Evolutionary conservation across 2,888 invertebrate genomes (phyloP).

Genomic region (Nomada flava): DNA sequence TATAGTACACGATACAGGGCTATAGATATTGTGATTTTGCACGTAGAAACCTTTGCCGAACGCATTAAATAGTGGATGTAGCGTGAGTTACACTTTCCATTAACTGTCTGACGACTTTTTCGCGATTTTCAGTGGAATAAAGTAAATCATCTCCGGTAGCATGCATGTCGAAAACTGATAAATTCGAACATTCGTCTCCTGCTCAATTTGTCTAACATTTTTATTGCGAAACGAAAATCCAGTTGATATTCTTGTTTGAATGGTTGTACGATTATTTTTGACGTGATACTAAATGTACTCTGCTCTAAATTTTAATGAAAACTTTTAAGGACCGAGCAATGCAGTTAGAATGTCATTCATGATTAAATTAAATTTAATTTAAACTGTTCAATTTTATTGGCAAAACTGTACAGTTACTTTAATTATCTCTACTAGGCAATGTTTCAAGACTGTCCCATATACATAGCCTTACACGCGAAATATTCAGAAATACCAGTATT

Average conservation of each 20-base stretch:
- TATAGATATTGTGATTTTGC: conserved; percentile 28
- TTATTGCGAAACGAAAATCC: neutral
- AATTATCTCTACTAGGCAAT: neutral
- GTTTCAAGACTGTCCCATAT: neutral
- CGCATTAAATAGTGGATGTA: conserved; percentile 29
- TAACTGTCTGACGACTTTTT: neutral
- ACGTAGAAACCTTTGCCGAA: conserved; percentile 34
- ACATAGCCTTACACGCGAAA: neutral
- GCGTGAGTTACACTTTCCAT: conserved; percentile 5
- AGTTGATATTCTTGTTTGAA: too few species aligned
- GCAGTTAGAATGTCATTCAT: neutral
- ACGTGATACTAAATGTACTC: too few species aligned
- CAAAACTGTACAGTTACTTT: neutral
- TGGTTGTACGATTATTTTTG: too few species aligned
- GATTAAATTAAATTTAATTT: neutral
- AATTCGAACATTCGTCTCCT: neutral
- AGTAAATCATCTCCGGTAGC: conserved; percentile 2
- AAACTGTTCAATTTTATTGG: neutral
- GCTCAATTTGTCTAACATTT: neutral
- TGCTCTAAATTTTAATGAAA: too few species aligned
- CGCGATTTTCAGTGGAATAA: neutral
- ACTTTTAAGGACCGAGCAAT: neutral
- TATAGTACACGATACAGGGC: neutral
- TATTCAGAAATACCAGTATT: neutral
- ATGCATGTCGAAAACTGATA: neutral